phyloP scores from a whole-genome alignment of 2,888 invertebrate genomes.

The Polyommatus iphigenia region DNA sequence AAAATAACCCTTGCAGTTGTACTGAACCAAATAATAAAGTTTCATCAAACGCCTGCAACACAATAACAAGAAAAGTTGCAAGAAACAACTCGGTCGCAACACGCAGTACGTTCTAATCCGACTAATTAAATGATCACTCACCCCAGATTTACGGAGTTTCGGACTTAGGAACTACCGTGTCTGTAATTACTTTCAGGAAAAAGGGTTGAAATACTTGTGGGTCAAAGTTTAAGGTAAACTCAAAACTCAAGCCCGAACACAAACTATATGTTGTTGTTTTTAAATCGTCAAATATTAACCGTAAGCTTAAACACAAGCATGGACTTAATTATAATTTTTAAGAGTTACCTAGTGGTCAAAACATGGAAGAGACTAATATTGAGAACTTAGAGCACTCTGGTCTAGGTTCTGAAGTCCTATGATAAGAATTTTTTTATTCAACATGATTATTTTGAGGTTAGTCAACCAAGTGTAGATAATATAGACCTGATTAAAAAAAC shows the following conservation, averaged over 20 bases:
- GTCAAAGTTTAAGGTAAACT: slow-evolving; percentile 1
- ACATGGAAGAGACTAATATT: too few relatives aligned
- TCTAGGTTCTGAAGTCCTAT: too few relatives aligned
- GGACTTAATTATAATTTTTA: too few relatives aligned
- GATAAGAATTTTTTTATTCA: too few relatives aligned
- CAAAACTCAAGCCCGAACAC: neutral
- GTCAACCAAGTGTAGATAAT: too few relatives aligned
- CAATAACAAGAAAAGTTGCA: slow-evolving; percentile 36
- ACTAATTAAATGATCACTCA: slow-evolving; percentile 66
- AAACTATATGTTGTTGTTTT: neutral
- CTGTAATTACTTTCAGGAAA: slow-evolving; percentile 7
- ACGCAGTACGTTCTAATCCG: slow-evolving; percentile 52
- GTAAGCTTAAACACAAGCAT: too few relatives aligned
- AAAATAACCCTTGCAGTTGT: neutral
- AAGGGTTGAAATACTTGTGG: neutral
- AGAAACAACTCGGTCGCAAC: slow-evolving; percentile 47
- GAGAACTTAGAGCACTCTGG: too few relatives aligned
- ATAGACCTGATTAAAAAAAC: too few relatives aligned
- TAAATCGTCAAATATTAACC: too few relatives aligned
- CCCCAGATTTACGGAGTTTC: slow-evolving; percentile 21
- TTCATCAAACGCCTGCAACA: slow-evolving; percentile 17
- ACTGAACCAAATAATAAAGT: neutral
- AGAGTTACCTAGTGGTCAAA: too few relatives aligned
- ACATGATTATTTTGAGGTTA: too few relatives aligned
- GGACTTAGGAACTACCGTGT: slow-evolving; percentile 24